These are phyloP conservation scores for Drosophila maculinotata DNA, from an alignment of 2,888 invertebrate species.

Conservation along the genomic window DNA sequence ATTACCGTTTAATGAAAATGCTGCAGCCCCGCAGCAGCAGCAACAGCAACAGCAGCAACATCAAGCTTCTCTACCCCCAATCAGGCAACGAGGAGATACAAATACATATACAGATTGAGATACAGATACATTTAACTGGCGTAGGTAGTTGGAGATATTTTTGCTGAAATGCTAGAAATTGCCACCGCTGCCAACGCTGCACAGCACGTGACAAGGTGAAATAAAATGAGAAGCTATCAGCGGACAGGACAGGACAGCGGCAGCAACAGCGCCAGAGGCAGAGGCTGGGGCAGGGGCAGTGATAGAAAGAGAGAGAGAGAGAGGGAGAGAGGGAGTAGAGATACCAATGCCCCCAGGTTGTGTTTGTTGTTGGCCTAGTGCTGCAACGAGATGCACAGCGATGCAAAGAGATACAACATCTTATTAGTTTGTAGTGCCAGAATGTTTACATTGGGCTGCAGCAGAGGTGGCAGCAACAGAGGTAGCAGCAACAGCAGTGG, in stretches of 20 bases:
- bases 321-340: neutral
- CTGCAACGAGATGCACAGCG: slow-evolving; percentile 48
- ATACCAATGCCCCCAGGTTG: slow-evolving; percentile 48
- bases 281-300: neutral
- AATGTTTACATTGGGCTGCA: slow-evolving; percentile 48
- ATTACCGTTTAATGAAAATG: slow-evolving; percentile 79
- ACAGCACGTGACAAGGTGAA: slow-evolving; percentile 78
- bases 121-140: slow-evolving; percentile 38
- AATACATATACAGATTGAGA: slow-evolving; percentile 23
- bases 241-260: slow-evolving; percentile 37
- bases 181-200: slow-evolving; percentile 71
- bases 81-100: too few relatives aligned
- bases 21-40: slow-evolving; percentile 46
- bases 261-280: slow-evolving; percentile 5
- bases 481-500: slow-evolving; percentile 2
- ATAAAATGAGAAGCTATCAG: slow-evolving; percentile 80
- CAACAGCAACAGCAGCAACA: slow-evolving; percentile 18
- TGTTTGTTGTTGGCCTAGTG: slow-evolving; percentile 24
- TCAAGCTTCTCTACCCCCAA: too few relatives aligned
- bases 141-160: slow-evolving; percentile 75
- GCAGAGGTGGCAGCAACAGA: slow-evolving; percentile 15
- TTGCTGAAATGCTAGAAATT: slow-evolving; percentile 80
- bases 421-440: slow-evolving; percentile 72
- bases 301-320: too few relatives aligned
- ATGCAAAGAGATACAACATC: slow-evolving; percentile 65